phyloP scores from a whole-genome alignment of 2,797 vertebrate genomes.

The Brachyrhaphis roseni region DNA sequence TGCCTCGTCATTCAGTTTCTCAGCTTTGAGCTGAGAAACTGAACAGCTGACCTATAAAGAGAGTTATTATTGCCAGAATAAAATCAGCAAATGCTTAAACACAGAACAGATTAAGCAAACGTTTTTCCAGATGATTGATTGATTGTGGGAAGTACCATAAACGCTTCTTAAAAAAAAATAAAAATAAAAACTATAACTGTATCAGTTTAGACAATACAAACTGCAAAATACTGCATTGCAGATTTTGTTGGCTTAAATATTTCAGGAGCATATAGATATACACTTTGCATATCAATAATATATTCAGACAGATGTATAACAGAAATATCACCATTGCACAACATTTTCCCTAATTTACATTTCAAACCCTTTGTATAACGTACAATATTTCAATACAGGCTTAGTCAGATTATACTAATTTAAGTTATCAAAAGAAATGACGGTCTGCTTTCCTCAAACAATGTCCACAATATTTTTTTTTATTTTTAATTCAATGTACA shows the following conservation, averaged over 20 bases:
- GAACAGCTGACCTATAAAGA: neutral
- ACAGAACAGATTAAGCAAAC: neutral
- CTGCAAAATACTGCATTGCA: neutral
- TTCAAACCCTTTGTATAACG: neutral
- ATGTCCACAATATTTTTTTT: neutral
- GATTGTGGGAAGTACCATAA: neutral
- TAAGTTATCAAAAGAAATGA: neutral
- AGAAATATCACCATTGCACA: no score
- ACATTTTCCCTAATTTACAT: neutral
- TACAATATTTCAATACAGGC: neutral
- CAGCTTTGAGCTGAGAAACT: neutral
- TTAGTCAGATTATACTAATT: neutral
- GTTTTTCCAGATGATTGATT: neutral
- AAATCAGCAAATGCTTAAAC: neutral
- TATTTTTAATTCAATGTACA: neutral
- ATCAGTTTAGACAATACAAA: neutral
- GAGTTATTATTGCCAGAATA: neutral
- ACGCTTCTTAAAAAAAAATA: neutral
- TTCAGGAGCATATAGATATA: neutral
- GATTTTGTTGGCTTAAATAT: neutral
- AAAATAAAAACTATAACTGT: neutral
- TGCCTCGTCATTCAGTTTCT: neutral
- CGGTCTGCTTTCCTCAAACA: neutral
- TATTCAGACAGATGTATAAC: neutral
- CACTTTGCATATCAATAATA: neutral